A percentile compares a stretch with the other conserved stretches of the same genome.
Conservation (phyloP, 2,797 vertebrate genomes). For the Ambastaia sidthimunki region DNA sequence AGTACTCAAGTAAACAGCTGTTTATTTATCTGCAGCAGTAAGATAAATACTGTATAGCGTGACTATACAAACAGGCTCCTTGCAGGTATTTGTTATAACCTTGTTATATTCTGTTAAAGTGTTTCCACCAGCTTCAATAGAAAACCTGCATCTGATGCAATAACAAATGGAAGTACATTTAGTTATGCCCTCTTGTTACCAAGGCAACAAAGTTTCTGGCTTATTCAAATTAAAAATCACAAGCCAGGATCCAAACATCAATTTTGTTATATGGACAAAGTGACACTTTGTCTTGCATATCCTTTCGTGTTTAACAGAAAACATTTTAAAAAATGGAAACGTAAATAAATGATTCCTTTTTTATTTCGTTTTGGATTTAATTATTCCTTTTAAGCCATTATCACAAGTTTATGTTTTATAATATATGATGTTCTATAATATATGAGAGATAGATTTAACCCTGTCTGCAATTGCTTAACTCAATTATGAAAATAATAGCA, state of each 20-base stretch:
- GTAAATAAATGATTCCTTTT: no score
- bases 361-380: no score
- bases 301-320: no score
- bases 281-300: no score
- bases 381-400: not conserved
- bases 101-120: slow-evolving; percentile 5
- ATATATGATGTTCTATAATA: no score
- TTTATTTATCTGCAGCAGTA: slow-evolving; percentile 5
- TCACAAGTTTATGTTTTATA: slow-evolving; percentile 12
- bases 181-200: not conserved
- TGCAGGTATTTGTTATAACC: slow-evolving; percentile 20
- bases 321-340: no score
- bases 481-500: no score
- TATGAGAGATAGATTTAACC: not conserved
- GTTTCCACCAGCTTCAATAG: not conserved
- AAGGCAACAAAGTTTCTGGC: not conserved
- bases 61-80: not conserved
- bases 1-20: slow-evolving; percentile 12
- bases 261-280: no score
- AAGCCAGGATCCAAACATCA: no score
- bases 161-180: not conserved
- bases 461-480: not conserved
- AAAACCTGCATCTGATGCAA: slow-evolving; percentile 17
- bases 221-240: no score
- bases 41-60: not conserved